Evolutionary conservation across 1,140 invertebrate species (phyloP).

Genomic region (Ectropis grisescens): DNA sequence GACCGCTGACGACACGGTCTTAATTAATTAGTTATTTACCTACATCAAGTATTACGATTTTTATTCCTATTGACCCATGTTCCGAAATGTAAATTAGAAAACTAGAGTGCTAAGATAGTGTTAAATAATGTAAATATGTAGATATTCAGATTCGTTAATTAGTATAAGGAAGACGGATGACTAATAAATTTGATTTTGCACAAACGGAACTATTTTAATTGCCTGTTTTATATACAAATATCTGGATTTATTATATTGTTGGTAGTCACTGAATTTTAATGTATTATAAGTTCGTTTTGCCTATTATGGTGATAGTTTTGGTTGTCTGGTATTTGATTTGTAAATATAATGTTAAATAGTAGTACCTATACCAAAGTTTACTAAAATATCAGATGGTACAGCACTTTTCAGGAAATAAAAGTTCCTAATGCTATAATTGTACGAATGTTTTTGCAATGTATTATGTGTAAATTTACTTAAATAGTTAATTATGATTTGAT

Average conservation of each 20-base stretch:
- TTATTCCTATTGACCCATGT: slow-evolving; percentile 41
- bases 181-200: slow-evolving; percentile 39
- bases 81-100: slow-evolving; percentile 51
- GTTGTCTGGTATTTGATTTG: slow-evolving; percentile 1
- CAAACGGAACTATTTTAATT: slow-evolving; percentile 26
- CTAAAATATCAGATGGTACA: slow-evolving; percentile 14
- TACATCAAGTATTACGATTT: slow-evolving; percentile 31
- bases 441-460: too few species aligned
- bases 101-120: slow-evolving; percentile 45
- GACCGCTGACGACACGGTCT: slow-evolving; percentile 49
- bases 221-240: too few species aligned
- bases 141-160: slow-evolving; percentile 36
- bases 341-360: too few species aligned
- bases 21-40: slow-evolving; percentile 31
- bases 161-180: slow-evolving; percentile 32
- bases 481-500: too few species aligned
- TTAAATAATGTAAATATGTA: slow-evolving; percentile 62
- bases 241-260: too few species aligned
- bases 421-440: slow-evolving; percentile 20
- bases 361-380: slow-evolving; percentile 24
- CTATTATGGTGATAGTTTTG: too few species aligned
- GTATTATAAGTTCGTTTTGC: too few species aligned
- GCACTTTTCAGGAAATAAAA: slow-evolving; percentile 21
- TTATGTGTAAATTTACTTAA: too few species aligned
- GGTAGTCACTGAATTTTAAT: too few species aligned